Base-by-base conservation (phyloP, 23 tunicate genomes). In the Botrylloides violaceus region DNA sequence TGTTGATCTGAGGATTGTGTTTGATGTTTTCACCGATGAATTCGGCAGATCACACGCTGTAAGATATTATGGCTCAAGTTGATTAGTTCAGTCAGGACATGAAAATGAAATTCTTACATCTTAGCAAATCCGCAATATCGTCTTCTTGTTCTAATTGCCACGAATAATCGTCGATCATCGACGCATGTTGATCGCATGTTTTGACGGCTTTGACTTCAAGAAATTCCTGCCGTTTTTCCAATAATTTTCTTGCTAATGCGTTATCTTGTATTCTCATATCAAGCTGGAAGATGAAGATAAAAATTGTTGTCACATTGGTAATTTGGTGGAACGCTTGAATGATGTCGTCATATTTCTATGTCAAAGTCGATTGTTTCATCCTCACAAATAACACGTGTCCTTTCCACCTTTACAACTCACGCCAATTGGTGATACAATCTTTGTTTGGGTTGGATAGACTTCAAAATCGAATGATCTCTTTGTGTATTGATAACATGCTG, bases 231-330 rank as follows among this genome's bases (percentile, higher is more conserved):
- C 92, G 66, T 29, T 61, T 49, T 33, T 84, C 73, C 32, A 84
- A 64, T 22, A 84, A 34, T 56, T 78, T 64, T 30, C 83, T 66
- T 31, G 83, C 71, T 19, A 84, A 2, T 30, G 74, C 27, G 64
- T 78, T 82, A 36, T 84, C 92, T 48, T 84, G 84, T 66, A 78
- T 64, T 33, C 80, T 66, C 92, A 84, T 84, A 32, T 71, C 34
- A 24, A 84, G 48, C 92, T 83, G 73, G 34, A 77, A 21, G n/a
- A n/a, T n/a, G n/a, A n/a, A n/a, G n/a, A n/a, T n/a, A n/a, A n/a
- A n/a, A n/a, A n/a, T n/a, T n/a, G n/a, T n/a, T n/a, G n/a, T n/a
- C n/a, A n/a, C n/a, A n/a, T n/a, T n/a, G n/a, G n/a, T n/a, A n/a
- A n/a, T n/a, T n/a, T n/a, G n/a, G n/a, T n/a, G n/a, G n/a, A n/a